A percentile compares a stretch with the other conserved stretches of the same genome.
Evolutionary conservation across 2,797 vertebrate genomes (phyloP).

Genomic region (Acropternis orthonyx): DNA sequence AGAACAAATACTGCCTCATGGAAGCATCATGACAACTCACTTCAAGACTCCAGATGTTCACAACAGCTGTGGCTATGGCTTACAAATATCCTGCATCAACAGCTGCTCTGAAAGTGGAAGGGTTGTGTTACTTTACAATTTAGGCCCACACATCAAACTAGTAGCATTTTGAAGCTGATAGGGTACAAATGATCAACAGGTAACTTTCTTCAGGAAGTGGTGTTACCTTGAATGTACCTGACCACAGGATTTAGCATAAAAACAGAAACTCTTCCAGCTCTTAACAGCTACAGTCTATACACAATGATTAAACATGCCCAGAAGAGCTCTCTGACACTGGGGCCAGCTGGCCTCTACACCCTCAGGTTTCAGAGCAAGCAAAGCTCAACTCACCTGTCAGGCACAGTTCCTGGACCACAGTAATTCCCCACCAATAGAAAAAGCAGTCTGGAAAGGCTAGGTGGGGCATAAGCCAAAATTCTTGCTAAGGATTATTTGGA

Average conservation of each 20-base stretch:
- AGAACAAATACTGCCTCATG: neutral
- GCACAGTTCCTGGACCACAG: rapidly evolving
- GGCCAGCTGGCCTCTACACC: neutral
- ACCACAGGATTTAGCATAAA: neutral
- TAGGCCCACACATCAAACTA: neutral
- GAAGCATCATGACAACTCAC: neutral
- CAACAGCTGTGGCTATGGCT: neutral
- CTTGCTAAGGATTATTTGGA: neutral
- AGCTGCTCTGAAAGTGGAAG: neutral
- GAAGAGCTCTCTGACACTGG: neutral
- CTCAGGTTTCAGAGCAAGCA: neutral
- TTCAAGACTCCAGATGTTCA: neutral
- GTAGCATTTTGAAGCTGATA: neutral
- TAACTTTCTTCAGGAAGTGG: neutral
- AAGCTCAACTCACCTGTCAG: neutral
- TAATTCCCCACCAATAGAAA: neutral
- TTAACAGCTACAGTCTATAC: neutral
- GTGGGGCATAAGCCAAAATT: neutral
- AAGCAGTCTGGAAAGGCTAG: neutral
- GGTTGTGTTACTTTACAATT: neutral
- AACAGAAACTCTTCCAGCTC: neutral
- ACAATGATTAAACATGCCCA: neutral
- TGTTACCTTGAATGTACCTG: neutral
- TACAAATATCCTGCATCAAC: neutral
- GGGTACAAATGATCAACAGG: neutral